Conservation (phyloP, 2,888 invertebrate species). For the Cerastoderma edule region DNA sequence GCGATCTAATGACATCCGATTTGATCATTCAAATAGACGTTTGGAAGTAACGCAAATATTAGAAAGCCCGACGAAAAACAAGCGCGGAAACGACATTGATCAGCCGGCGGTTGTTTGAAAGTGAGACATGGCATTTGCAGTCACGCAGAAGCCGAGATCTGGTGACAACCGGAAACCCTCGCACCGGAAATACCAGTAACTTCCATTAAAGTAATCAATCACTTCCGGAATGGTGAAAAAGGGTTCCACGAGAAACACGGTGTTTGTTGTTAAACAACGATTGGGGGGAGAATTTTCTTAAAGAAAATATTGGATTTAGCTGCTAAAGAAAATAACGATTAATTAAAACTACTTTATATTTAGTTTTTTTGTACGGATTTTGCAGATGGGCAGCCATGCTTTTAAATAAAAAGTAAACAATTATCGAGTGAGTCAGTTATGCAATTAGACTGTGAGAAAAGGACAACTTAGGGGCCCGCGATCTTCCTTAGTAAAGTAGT, state of each 20-base stretch:
- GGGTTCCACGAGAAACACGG: constrained; percentile 32
- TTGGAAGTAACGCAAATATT: constrained; percentile 66
- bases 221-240: constrained; percentile 57
- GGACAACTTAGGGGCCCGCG: no score
- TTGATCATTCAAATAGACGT: constrained; percentile 53
- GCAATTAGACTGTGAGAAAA: no score
- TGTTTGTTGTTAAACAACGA: constrained; percentile 22
- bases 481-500: no score
- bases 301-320: constrained; percentile 9
- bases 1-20: constrained; percentile 63
- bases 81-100: constrained; percentile 58
- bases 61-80: constrained; percentile 62
- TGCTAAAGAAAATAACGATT: no score
- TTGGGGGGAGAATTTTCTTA: constrained; percentile 11
- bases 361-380: no score
- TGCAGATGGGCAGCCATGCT: no score
- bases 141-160: constrained; percentile 58
- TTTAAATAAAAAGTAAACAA: no score
- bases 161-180: constrained; percentile 65
- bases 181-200: constrained; percentile 70
- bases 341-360: no score
- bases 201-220: constrained; percentile 71
- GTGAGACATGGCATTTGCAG: constrained; percentile 61
- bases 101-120: constrained; percentile 58
- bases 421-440: no score